Evolutionary conservation across 2,888 invertebrate genomes (phyloP), one percentile per base, ranked within the genome.

Genomic region (Drosophila niveifrons): DNA sequence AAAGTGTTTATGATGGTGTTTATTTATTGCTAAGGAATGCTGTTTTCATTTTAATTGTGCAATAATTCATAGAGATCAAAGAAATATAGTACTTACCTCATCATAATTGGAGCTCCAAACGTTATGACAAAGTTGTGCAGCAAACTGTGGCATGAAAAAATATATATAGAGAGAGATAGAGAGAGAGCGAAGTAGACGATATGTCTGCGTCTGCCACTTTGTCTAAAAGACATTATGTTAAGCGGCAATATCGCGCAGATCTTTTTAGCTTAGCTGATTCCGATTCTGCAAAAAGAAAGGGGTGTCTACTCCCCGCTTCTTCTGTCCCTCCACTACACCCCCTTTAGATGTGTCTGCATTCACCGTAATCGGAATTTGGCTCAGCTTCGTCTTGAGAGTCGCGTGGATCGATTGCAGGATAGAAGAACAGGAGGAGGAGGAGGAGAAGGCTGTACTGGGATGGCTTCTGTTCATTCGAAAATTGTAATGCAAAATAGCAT

Each of bases 401-500:
- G 68, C 29, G 23, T 51, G 74, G 29, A 43, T 56, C 46, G 36
- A 10, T 17, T 31, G 8, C n/a, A 6, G 18, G n/a, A 23, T 23
- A 23, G 23, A 23, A 23, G 4, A 23, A 4, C 4, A 23, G 4
- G 13, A 13, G 3, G 9, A 6, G 4, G 13, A 15, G 3, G 1
- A 23, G 66, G 46, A 28, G 46, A 46, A 15, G 28, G 17, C n/a
- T n/a, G n/a, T n/a, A n/a, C n/a, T n/a, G 48, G 57, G 53, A 46
- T n/a, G 17, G 66, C 57, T 70, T 52, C 66, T 75, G 72, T 63
- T 75, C 67, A 72, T 59, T 72, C 67, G 72, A 51, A 77, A 47
- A 82, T 82, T 70, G 71, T 85, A 82, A 85, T 85, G 85, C 64
- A 69, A 82, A 82, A 82, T 82, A 84, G 74, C 78, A 81, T 78